These are phyloP conservation scores for Vulpes lagopus DNA, from an alignment of 2,113 vertebrate genomes.

Conservation along the genomic window DNA sequence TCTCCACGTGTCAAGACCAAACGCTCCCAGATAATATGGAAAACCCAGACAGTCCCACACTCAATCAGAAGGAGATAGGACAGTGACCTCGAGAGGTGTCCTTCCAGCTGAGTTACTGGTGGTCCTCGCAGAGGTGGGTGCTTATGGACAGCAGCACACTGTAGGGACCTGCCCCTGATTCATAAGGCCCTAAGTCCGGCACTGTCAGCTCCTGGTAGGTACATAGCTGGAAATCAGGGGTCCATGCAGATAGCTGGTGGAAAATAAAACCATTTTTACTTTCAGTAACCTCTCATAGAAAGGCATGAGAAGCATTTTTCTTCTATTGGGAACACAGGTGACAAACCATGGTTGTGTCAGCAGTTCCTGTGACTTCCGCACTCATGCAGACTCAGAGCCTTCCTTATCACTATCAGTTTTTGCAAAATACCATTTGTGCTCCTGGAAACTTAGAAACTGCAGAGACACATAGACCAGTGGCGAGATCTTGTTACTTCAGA, in stretches of 20 bases:
- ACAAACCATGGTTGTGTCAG: rapidly evolving
- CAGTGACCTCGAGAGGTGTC: rapidly evolving
- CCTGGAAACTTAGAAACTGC: neutral
- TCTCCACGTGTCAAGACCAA: neutral
- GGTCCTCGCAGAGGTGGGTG: neutral
- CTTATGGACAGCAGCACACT: neutral
- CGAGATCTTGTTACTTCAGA: neutral
- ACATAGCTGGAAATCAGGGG: neutral
- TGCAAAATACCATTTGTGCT: neutral
- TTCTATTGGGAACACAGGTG: neutral
- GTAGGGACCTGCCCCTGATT: neutral
- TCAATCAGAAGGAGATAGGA: neutral
- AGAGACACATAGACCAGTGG: neutral
- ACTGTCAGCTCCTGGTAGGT: neutral
- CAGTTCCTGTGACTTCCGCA: neutral
- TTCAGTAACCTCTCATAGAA: neutral
- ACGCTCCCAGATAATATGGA: rapidly evolving
- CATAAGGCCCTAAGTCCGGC: neutral
- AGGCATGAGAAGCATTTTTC: neutral
- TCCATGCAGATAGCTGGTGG: neutral
- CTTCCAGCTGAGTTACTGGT: neutral
- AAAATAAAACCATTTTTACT: neutral
- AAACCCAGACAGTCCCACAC: neutral
- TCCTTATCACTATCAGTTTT: rapidly evolving
- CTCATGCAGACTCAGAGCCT: neutral